Evolutionary conservation across 2,888 invertebrate species (phyloP), one percentile per base, ranked within the genome.

Genomic region (Cephus runcator): DNA sequence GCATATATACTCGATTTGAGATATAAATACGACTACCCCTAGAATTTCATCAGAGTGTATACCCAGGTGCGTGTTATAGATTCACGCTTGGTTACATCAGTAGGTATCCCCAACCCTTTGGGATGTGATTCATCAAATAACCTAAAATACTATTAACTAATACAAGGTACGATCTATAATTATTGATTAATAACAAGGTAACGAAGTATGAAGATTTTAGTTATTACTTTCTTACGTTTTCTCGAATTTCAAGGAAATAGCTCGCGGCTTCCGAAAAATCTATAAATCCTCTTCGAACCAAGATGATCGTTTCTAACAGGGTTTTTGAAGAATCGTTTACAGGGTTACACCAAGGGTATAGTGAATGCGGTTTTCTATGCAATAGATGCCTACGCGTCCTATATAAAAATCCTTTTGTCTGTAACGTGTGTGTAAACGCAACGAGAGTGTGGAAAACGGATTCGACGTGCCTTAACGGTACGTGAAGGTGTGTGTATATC

Each of bases 51-150:
- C 80, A 82, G 82, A 84, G 83, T 87, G 87, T 87, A 83, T 87
- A 84, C 86, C 87, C 87, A 87, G 87, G 87, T 87, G 87, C 79
- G 56, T 15, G 56, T 56, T 15, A 56, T 77, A 81, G 81, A 82
- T 81, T 79, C 81, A 83, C 82, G 82, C 82, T 82, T 81, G 75
- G 82, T 75, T 82, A 83, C 85, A 87, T 85, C 82, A 83, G 86
- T 86, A 86, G 85, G 83, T 86, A 86, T 23, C 15, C 56, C 56
- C 23, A 56, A 56, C 23, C 15, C 23, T 9, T 73, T 73, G 75
- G 31, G 31, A 69, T 12, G 76, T 12, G 40, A 40, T 23, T 56
- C 56, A 23, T 56, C 56, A 6, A 56, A 23, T 56, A 56, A 56
- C 23, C 23, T 56, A 23, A 56, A 56, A 56, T 23, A 23, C 56